Percentiles rank a stretch among this genome's conserved stretches.
phyloP scores from a whole-genome alignment of 2,888 invertebrate species.

The Julus scandinavius region DNA sequence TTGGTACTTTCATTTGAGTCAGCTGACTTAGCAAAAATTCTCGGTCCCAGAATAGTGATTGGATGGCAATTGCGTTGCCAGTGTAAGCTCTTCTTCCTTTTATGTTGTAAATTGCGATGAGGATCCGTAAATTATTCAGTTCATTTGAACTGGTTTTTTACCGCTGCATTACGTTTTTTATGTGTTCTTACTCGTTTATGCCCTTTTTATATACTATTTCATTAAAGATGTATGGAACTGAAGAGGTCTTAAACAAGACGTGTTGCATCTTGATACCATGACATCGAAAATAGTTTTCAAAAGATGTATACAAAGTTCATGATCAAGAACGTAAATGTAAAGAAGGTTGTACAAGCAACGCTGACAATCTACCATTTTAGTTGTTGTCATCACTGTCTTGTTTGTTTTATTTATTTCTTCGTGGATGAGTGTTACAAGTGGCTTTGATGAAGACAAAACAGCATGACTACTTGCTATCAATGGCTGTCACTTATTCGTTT shows the following conservation, averaged over 20 bases:
- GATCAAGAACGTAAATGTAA: neutral
- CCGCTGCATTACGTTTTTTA: conserved; percentile 6
- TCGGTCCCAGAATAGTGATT: conserved; percentile 7
- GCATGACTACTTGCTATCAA: too few species aligned
- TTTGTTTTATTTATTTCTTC: neutral
- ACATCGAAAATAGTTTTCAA: too few species aligned
- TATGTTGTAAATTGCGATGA: conserved; percentile 1
- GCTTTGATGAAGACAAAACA: too few species aligned
- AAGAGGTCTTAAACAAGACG: neutral
- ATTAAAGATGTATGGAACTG: neutral
- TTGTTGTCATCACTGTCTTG: neutral
- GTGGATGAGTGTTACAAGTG: neutral
- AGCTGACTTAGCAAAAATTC: neutral
- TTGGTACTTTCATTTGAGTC: neutral
- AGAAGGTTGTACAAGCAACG: too few species aligned
- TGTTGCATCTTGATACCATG: neutral
- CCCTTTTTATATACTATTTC: neutral
- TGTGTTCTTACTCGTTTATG: neutral
- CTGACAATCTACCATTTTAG: neutral
- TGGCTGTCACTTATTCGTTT: too few species aligned
- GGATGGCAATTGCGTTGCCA: neutral
- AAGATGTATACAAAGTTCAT: neutral
- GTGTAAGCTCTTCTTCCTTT: neutral
- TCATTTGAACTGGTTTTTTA: neutral
- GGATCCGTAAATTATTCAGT: conserved; percentile 16